Evolutionary conservation across 2,113 vertebrate species (phyloP).

Genomic region (Paramormyrops kingsleyae): DNA sequence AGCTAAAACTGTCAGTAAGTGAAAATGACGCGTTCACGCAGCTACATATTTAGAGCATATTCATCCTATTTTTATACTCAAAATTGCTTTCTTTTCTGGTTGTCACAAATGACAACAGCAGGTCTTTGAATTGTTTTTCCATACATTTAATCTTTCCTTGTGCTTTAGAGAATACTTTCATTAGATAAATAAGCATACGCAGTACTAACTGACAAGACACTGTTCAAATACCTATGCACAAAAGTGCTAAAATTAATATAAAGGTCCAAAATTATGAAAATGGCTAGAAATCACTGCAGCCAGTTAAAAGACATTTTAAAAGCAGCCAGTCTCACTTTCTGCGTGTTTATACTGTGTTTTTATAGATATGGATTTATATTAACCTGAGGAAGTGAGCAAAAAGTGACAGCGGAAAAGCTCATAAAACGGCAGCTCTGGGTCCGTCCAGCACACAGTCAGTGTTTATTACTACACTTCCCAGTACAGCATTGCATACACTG

Average conservation of each 20-base stretch:
- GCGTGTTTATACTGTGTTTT: neutral
- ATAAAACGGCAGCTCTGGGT: neutral
- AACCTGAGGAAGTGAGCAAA: neutral
- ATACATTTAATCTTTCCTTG: neutral
- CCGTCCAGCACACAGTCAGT: neutral
- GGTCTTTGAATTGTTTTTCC: neutral
- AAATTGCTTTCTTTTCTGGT: neutral
- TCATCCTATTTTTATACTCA: neutral
- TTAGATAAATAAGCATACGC: neutral
- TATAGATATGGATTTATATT: neutral
- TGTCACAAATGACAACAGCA: neutral
- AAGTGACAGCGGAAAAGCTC: neutral
- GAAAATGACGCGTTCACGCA: slow-evolving; percentile 4
- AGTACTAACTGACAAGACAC: neutral
- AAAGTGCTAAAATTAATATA: neutral
- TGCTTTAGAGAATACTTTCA: neutral
- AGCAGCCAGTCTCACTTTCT: neutral
- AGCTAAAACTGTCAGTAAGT: neutral
- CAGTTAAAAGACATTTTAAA: neutral
- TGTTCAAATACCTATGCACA: neutral
- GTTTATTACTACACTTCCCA: neutral
- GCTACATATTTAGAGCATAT: neutral
- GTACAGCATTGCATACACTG: neutral
- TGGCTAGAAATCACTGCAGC: neutral
- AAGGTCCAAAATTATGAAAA: neutral